Evolutionary conservation across 2,888 invertebrate genomes (phyloP), one percentile per base, ranked within the genome.

Genomic region (Cephus rjabovi): DNA sequence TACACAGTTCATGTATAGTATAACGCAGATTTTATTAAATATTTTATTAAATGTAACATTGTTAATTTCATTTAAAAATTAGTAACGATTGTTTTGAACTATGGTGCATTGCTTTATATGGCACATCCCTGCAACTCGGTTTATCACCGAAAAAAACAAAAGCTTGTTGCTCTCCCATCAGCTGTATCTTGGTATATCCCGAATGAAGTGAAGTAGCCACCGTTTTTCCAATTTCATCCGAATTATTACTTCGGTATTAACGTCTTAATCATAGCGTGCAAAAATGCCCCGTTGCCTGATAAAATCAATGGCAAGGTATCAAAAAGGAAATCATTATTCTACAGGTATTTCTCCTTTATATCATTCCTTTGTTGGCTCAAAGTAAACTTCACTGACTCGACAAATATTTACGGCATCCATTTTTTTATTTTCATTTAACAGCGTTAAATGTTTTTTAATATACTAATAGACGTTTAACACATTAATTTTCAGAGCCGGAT

Each of bases 281-380:
- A 81, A 80, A 71, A 90, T 90, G 90, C 90, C 90, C 12, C 89
- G 87, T 15, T 90, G 90, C 78, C 80, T 90, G 74, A 86, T 90
- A 75, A 90, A 89, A 79, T 89, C 89, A 31, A 89, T 90, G 86
- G 83, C 84, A 69, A 86, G 88, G 40, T 89, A 88, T 79, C 86
- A 82, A 23, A 84, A 79, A 78, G 81, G 56, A 56, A 23, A 56
- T 56, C 56, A 56, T 56, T 56, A 23, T 23, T 23, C 56, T 56
- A 23, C 56, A 56, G 56, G 56, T 56, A 56, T 23, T 56, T 23
- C 9, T 71, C 12, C 30, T 34, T 74, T n/a, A 74, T 34, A 23
- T 12, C 34, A 34, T 74, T 74, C n/a, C 12, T 23, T 34, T 74
- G 37, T 56, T 56, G 9, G 56, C 9, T 56, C 56, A 56, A 56